Evolutionary conservation across 2,113 vertebrate species (phyloP), one percentile per base, ranked within the genome.

Genomic region (Petromus typicus): DNA sequence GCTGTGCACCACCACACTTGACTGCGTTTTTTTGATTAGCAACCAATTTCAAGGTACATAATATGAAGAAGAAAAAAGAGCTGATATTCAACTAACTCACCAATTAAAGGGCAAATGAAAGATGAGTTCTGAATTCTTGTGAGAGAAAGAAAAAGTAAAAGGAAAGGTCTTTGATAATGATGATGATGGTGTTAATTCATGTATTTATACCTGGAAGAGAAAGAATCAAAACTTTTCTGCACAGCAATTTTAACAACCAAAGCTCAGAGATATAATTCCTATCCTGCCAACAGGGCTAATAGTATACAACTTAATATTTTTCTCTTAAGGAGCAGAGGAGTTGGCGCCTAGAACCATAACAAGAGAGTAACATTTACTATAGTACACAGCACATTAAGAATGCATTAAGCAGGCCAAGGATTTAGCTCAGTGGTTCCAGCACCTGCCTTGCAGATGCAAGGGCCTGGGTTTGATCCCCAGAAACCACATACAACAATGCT

Each of bases 171-270:
- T 51, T 51, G 48, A 51, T 51, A 10, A 51, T 93, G 27, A 86
- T 22, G 48, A 94, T 25, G 51, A 45, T 57, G 9, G 32, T 61
- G 20, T 59, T 69, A 37, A 86, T 59, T 89, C 81, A 89, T 59
- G 57, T 71, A 94, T 51, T 59, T 66, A 34, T 57, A 93, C 59
- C 45, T 82, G 45, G 40, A 86, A 86, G n/a, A 91, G 71, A 96
- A 54, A n/a, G 11, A 67, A 86, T 93, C 23, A 95, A 69, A 96
- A 91, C 0, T 0, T 61, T 87, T 69, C 48, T 94, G 45, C 34
- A 86, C 5, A 94, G 56, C 89, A 94, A 86, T 73, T 0, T 86
- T 22, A 69, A 93, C 22, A 51, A 78, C 34, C 59, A 82, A 92
- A 94, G 25, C 22, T 87, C 63, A 87, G n/a, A n/a, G 78, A n/a